Conservation (phyloP, 2,797 vertebrate genomes). For the Callimico goeldii region DNA sequence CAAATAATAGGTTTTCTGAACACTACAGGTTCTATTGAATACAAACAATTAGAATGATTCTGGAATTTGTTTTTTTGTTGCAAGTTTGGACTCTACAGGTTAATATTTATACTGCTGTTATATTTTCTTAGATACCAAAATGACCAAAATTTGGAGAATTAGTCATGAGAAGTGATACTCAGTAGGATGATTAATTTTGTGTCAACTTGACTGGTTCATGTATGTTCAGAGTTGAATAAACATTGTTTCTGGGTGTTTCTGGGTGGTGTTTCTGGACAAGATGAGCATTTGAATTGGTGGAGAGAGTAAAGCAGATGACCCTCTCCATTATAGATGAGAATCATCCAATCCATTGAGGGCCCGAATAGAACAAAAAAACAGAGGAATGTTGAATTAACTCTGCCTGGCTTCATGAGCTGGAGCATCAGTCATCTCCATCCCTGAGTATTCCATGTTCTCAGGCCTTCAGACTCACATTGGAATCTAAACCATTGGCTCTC, state of each 20-base stretch:
- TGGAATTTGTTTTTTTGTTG: slow-evolving; percentile 33
- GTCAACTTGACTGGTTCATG: background rate
- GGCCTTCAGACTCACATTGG: background rate
- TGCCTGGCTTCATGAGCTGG: background rate
- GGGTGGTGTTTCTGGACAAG: background rate
- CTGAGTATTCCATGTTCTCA: background rate
- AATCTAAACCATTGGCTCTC: background rate
- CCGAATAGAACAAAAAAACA: background rate
- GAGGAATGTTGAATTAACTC: background rate
- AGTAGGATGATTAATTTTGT: background rate
- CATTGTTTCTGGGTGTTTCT: background rate
- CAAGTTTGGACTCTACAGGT: background rate
- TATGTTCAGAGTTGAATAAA: background rate
- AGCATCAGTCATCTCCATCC: background rate
- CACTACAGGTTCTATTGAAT: slow-evolving; percentile 20
- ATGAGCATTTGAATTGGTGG: background rate
- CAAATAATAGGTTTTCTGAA: slow-evolving; percentile 55
- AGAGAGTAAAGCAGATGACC: background rate
- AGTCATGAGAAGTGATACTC: background rate
- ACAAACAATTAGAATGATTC: slow-evolving; percentile 36
- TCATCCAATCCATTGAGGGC: background rate
- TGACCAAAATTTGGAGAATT: slow-evolving; percentile 8
- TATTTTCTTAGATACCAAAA: slow-evolving; percentile 45
- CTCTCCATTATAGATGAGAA: background rate
- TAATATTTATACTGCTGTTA: slow-evolving; percentile 21